Evolutionary conservation across 2,797 vertebrate species (phyloP).

Genomic region (Balearica regulorum): DNA sequence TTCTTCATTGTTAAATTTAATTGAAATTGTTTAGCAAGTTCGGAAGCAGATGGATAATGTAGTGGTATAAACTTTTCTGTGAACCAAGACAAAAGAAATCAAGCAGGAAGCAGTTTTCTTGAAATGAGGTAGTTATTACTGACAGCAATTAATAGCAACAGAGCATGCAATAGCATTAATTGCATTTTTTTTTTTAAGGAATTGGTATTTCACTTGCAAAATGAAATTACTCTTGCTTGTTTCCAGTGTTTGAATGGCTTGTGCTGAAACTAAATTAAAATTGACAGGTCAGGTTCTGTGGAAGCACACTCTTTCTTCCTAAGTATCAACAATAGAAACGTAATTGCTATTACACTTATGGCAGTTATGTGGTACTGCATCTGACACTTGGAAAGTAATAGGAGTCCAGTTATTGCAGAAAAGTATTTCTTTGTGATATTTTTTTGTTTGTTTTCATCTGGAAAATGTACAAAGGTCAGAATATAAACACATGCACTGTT

Average conservation of each 20-base stretch:
- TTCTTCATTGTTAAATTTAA: background rate
- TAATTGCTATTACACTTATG: conserved; percentile 43
- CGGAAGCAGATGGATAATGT: background rate
- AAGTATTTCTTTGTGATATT: conserved; percentile 15
- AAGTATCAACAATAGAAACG: conserved; percentile 35
- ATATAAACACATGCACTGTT: conserved; percentile 49
- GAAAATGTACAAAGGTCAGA: conserved; percentile 46
- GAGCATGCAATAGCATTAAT: background rate
- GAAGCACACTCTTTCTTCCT: conserved; percentile 2
- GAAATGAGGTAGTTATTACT: background rate
- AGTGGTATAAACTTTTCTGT: background rate
- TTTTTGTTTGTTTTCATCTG: background rate
- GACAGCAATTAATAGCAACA: background rate
- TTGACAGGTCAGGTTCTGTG: conserved; percentile 13
- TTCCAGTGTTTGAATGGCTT: conserved; percentile 38
- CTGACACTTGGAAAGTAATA: background rate
- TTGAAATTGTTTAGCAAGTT: background rate
- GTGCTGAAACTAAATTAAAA: conserved; percentile 45
- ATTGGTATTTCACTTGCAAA: background rate
- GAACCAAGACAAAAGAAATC: background rate
- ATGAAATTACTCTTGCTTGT: conserved; percentile 9
- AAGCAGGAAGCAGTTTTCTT: background rate
- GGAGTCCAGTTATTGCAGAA: conserved; percentile 24
- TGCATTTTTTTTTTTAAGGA: background rate
- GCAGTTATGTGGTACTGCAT: conserved; percentile 1